These are phyloP conservation scores for Mus caroli DNA, from an alignment of 2,797 vertebrate species.

Conservation along the genomic window DNA sequence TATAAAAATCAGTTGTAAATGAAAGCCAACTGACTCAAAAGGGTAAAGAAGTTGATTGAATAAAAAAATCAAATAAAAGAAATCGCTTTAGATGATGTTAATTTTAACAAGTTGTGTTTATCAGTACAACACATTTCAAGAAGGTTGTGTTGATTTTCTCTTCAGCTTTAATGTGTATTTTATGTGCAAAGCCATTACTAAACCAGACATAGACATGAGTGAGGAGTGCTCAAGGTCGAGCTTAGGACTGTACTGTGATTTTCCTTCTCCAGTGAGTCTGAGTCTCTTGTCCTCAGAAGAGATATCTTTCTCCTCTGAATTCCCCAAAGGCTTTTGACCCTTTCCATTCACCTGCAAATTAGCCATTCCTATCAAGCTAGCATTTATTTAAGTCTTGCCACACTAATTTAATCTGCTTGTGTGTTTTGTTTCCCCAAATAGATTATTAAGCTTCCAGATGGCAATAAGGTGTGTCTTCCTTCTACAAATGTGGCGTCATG, in stretches of 20 bases:
- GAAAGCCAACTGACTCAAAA: neutral
- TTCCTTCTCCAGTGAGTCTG: neutral
- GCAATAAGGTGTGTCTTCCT: neutral
- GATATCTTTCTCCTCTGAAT: neutral
- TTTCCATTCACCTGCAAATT: conserved; percentile 13
- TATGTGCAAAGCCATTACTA: neutral
- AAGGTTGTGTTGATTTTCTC: neutral
- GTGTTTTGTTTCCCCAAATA: conserved; percentile 41
- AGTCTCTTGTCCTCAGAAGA: neutral
- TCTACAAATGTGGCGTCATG: neutral
- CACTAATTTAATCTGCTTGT: conserved; percentile 48
- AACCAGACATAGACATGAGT: neutral
- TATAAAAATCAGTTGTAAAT: neutral
- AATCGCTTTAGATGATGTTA: neutral
- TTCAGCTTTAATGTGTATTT: neutral
- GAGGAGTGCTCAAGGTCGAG: neutral
- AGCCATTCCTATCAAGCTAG: neutral
- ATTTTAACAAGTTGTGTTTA: neutral
- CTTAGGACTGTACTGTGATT: neutral
- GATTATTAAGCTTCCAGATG: conserved; percentile 19
- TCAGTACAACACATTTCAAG: neutral
- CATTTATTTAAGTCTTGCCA: conserved; percentile 60
- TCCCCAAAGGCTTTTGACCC: neutral
- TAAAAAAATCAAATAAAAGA: conserved; percentile 34
- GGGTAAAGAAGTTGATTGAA: neutral